Evolutionary conservation across 1,140 invertebrate genomes (phyloP).

Genomic region (Proales similis): DNA sequence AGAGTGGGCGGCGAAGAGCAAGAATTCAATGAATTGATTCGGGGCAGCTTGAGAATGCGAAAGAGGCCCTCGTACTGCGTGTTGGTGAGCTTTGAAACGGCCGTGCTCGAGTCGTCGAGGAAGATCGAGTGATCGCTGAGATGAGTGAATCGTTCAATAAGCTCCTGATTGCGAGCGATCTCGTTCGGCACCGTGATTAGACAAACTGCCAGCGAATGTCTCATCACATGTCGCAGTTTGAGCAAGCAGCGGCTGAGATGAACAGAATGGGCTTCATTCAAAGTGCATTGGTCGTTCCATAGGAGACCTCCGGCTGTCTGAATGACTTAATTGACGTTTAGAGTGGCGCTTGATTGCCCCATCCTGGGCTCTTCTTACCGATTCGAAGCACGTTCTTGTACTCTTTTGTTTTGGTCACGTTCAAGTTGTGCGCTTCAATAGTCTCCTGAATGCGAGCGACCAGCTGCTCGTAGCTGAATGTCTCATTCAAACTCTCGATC

Average conservation of each 20-base stretch:
- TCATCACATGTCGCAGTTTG: slow-evolving; percentile 11
- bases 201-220: slow-evolving; percentile 30
- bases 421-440: slow-evolving; percentile 24
- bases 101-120: slow-evolving; percentile 10
- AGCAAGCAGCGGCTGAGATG: slow-evolving; percentile 22
- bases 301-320: slow-evolving; percentile 26
- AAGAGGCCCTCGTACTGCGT: slow-evolving; percentile 33
- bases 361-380: slow-evolving; percentile 22
- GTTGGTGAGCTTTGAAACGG: slow-evolving; percentile 8
- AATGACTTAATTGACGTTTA: slow-evolving; percentile 15
- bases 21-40: slow-evolving; percentile 18
- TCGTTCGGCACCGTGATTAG: slow-evolving; percentile 33
- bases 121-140: slow-evolving; percentile 23
- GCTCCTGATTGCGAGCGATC: slow-evolving; percentile 10
- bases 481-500: background rate
- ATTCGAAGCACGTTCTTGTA: slow-evolving; percentile 35
- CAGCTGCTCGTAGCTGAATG: background rate
- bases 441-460: slow-evolving; percentile 6
- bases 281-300: slow-evolving; percentile 26
- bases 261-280: slow-evolving; percentile 17
- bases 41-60: slow-evolving; percentile 4
- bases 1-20: slow-evolving; percentile 26
- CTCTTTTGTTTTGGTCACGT: slow-evolving; percentile 35
- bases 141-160: slow-evolving; percentile 31
- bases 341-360: background rate